These are phyloP conservation scores for Formicarius rufipectus DNA, from an alignment of 2,113 vertebrate genomes.

Conservation along the genomic window DNA sequence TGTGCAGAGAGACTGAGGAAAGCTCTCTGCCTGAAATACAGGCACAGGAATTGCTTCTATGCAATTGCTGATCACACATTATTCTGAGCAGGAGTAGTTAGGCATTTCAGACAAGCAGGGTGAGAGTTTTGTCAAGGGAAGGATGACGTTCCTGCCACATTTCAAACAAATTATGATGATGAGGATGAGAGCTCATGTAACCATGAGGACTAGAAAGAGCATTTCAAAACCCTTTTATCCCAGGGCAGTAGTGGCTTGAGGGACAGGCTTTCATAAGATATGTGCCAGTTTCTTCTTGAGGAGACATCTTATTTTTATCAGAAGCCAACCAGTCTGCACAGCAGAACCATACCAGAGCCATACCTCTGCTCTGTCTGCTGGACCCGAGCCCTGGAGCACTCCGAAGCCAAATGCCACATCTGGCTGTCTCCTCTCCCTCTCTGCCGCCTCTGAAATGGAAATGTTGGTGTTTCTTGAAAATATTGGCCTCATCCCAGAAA, in stretches of 20 bases:
- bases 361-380: not conserved
- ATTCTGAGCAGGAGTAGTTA: not conserved
- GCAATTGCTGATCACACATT: not conserved
- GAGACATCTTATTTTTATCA: not conserved
- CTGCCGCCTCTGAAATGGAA: not conserved
- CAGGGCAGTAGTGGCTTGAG: not conserved
- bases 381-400: accelerated
- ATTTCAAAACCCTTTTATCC: not conserved
- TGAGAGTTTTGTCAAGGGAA: not conserved
- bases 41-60: not conserved
- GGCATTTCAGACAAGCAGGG: not conserved
- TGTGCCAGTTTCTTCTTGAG: not conserved
- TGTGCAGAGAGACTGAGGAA: not conserved
- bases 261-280: not conserved
- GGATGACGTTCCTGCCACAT: not conserved
- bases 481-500: not conserved
- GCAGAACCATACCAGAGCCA: not conserved
- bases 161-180: not conserved
- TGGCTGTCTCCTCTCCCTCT: not conserved
- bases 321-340: not conserved
- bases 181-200: not conserved
- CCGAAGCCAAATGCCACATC: not conserved
- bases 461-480: not conserved
- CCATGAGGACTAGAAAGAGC: not conserved
- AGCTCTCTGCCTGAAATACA: not conserved